phyloP scores from a whole-genome alignment of 2,797 vertebrate species.

The Parotocinclus haroldoi region DNA sequence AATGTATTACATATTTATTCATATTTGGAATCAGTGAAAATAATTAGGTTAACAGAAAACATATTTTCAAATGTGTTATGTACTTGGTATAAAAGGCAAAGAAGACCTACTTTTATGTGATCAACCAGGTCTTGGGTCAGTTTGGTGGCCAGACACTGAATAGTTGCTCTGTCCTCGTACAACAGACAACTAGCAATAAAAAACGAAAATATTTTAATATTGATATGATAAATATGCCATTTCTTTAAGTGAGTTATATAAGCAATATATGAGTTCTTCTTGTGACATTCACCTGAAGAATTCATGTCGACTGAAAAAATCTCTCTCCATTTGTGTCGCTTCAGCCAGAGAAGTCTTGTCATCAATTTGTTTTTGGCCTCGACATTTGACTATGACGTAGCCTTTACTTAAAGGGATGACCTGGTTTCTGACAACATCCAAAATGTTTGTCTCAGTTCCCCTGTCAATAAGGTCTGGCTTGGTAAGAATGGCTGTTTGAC shows the following conservation, averaged over 20 bases:
- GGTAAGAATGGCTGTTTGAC: conserved; percentile 71
- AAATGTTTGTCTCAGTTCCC: conserved; percentile 61
- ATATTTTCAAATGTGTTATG: background rate
- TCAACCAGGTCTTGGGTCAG: conserved; percentile 69
- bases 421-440: conserved; percentile 61
- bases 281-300: conserved; percentile 64
- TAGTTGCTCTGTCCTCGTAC: conserved; percentile 61
- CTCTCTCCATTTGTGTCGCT: conserved; percentile 63
- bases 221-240: too few relatives aligned
- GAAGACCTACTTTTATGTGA: conserved; percentile 71
- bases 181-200: conserved; percentile 65
- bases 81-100: too few relatives aligned
- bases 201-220: too few relatives aligned
- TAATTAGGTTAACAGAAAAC: background rate
- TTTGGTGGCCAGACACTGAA: conserved; percentile 64
- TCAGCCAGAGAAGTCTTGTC: conserved; percentile 54
- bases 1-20: too few relatives aligned
- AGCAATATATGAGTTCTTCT: background rate
- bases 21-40: too few relatives aligned
- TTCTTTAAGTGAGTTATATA: too few relatives aligned
- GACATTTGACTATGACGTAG: conserved; percentile 76
- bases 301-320: conserved; percentile 71
- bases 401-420: conserved; percentile 70
- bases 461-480: conserved; percentile 77
- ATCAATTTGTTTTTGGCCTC: conserved; percentile 73